Conservation (phyloP, 2,888 invertebrate species). For the Tinea trinotella region DNA sequence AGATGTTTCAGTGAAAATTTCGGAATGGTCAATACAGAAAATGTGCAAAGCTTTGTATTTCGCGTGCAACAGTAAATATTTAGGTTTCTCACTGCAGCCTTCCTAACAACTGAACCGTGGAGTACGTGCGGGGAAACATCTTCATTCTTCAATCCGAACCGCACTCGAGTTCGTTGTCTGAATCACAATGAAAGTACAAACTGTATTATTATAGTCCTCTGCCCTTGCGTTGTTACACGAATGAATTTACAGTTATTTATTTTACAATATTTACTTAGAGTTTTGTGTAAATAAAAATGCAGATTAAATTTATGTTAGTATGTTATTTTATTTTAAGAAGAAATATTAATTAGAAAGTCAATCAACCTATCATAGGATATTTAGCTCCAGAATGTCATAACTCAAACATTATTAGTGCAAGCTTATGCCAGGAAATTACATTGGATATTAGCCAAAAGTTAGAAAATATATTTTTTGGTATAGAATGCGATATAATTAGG, state of each 20-base stretch:
- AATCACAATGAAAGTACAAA: constrained; percentile 42
- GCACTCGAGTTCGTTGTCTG: constrained; percentile 35
- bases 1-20: neutral
- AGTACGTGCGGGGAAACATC: constrained; percentile 41
- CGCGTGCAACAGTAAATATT: constrained; percentile 56
- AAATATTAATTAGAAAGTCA: neutral
- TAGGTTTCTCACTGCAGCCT: constrained; percentile 51
- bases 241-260: neutral
- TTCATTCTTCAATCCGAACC: constrained; percentile 42
- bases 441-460: neutral
- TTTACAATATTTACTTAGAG: neutral
- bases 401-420: neutral
- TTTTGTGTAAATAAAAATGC: neutral
- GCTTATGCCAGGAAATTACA: neutral
- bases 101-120: constrained; percentile 53
- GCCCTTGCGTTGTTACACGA: constrained; percentile 13
- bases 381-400: neutral
- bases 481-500: too few relatives aligned
- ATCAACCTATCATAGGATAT: neutral
- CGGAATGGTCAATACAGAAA: constrained; percentile 3
- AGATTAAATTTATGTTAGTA: too few relatives aligned
- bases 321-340: neutral
- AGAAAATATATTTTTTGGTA: neutral
- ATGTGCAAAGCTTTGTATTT: constrained; percentile 55
- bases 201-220: constrained; percentile 12